Evolutionary conservation across 2,888 invertebrate species (phyloP), one percentile per base, ranked within the genome.

Genomic region (Chrysolina oricalcia): DNA sequence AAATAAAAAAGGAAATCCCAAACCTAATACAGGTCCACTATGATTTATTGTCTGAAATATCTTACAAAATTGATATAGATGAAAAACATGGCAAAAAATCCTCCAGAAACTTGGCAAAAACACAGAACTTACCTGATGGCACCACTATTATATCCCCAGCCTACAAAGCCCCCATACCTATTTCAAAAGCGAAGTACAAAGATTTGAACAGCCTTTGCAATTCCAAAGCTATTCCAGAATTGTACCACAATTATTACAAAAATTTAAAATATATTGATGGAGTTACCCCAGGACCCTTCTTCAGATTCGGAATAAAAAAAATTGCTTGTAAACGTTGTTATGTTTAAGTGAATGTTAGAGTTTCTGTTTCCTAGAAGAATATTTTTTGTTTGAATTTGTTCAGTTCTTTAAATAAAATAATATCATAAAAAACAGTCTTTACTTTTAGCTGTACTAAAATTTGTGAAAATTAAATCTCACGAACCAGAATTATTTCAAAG

Each of bases 121-220:
- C 35, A 64, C 35, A 64, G 35, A 64, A 41, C 41, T 40, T 19
- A 35, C 35, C 35, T 41, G 41, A 19, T 41, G 19, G n/a, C 15
- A 35, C 40, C 10, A 64, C 35, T 64, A 41, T 19, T 64, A 35
- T 64, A 23, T n/a, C 35, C 41, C n/a, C 40, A 40, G 64, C 64
- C 19, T 64, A 64, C 40, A 35, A 35, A 35, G 64, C 15, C n/a
- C 40, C 40, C 19, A 10, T 40, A 41, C 64, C 64, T 64, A 64
- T 64, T 41, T 64, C 64, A 11, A 64, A 35, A 35, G 35, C 41
- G 9, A 41, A 64, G 40, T 64, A 64, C 41, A 64, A 64, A 64
- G 64, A 64, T 64, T 40, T 64, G n/a, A 64, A 40, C 40, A 64
- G 64, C 41, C 17, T 64, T 19, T 64, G 64, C 64, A 40, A 40